Base-by-base conservation (phyloP, 2,113 vertebrate species). In the Ramphastos sulfuratus region DNA sequence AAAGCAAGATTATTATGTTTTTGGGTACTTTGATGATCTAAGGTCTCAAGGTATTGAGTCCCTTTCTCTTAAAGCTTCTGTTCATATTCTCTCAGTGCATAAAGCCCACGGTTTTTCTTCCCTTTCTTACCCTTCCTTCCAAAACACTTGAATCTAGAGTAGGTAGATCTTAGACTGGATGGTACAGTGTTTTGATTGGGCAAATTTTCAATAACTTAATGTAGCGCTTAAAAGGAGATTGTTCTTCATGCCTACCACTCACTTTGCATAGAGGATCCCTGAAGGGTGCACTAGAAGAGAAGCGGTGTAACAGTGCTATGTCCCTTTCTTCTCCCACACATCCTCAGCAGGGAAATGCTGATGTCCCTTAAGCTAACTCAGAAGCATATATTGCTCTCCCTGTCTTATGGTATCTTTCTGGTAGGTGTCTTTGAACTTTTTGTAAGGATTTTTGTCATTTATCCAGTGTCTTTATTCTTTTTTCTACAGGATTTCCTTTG, bases 21-120 rank as follows among this genome's bases (percentile, higher is more conserved):
- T 89, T 61, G 67, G 46, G 74, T 94, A 78, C 82, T 95, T 91
- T 80, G 85, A 87, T 85, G 87, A 87, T 89, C 64, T 91, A 93
- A 80, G 58, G 76, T 92, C 91, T 74, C 72, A 92, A 91, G 79
- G 78, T n/a, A 58, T 35, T 58, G 28, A 64, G 58, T 90, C 50
- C 17, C 48, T 70, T 77, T 85, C 77, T 74, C 69, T 77, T 42
- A 80, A 63, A 82, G 37, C 48, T 87, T 93, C 92, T 89, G 25
- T 65, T 64, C 39, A 50, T 27, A 37, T 67, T 91, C 37, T 21
- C 16, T 90, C 33, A 67, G 48, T 83, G 78, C 25, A 31, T 44
- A 63, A 82, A 89, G 76, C 27, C 4, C 4, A 6, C 28, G 6
- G 20, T 52, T 42, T 66, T 10, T 61, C 52, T 91, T 91, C 39